Evolutionary conservation across 2,113 vertebrate species (phyloP), one percentile per base, ranked within the genome.

Genomic region (Bubo blakistoni): DNA sequence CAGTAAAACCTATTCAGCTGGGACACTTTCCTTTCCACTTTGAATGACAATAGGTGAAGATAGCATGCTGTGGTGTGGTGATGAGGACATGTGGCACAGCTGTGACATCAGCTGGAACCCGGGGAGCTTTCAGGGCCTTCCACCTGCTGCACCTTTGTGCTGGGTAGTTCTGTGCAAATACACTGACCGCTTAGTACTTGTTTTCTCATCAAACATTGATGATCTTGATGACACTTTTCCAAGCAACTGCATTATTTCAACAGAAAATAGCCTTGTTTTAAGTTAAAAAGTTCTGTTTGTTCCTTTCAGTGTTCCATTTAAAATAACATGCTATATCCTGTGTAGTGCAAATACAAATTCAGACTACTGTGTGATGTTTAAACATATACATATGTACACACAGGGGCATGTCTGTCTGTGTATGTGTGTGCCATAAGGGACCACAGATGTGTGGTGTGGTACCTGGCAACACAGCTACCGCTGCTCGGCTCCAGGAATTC

Each of bases 51-150:
- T 9, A 29, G 42, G 76, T 70, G 15, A n/a, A 40, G n/a, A 34
- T 44, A 32, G 29, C 0, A 12, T 11, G 9, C 32, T 42, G 2
- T 0, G 0, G 24, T 22, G 44, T 21, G 26, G 42, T 15, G 34
- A 46, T 67, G 19, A 46, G 71, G 34, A 54, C 1, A 0, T 52
- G 36, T 32, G 54, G 30, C 62, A 42, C 7, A 17, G 22, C 49
- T 51, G n/a, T 25, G 49, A 66, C 80, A 36, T 36, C 57, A 55
- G 51, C 76, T 51, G 65, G 40, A 66, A 34, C 16, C 12, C 59
- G 21, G 47, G 11, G 34, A 78, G 36, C 46, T 52, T 40, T 30
- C 32, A 8, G 66, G 40, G 36, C 66, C 46, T 44, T 34, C 40
- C 3, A 4, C 25, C 21, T 58, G 61, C 61, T 52, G 29, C 1